Evolutionary conservation across 2,113 vertebrate species (phyloP).

Genomic region (Cyanoderma ruficeps): DNA sequence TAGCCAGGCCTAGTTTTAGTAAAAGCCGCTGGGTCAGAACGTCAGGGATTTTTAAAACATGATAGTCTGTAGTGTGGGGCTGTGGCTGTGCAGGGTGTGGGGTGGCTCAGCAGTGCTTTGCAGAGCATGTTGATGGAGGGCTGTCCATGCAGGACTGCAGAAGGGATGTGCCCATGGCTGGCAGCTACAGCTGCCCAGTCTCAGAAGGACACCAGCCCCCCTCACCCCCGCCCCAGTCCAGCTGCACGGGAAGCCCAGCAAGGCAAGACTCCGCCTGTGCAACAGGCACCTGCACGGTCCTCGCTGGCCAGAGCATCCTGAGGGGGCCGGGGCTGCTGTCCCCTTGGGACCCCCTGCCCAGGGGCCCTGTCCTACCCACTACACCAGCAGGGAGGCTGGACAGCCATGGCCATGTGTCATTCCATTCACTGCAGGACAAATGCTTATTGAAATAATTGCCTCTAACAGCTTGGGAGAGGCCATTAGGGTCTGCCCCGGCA

Average conservation of each 20-base stretch:
- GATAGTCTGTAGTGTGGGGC: neutral
- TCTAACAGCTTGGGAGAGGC: constrained; percentile 68
- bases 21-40: neutral
- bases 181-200: neutral
- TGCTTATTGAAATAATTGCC: constrained; percentile 67
- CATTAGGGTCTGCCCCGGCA: constrained; percentile 37
- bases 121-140: neutral
- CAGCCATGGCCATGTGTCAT: neutral
- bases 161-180: rapidly evolving
- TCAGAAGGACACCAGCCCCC: neutral
- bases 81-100: neutral
- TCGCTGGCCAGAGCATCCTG: rapidly evolving
- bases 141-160: neutral
- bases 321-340: rapidly evolving
- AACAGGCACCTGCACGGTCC: rapidly evolving
- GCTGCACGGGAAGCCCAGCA: neutral
- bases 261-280: rapidly evolving
- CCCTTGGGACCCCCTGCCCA: rapidly evolving
- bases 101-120: neutral
- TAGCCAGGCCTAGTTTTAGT: neutral
- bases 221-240: too few relatives aligned
- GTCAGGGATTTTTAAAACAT: neutral
- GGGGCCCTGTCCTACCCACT: rapidly evolving
- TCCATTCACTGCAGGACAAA: constrained; percentile 52
- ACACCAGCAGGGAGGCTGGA: neutral